Evolutionary conservation across 2,888 invertebrate species (phyloP).

Genomic region (Melinopterus prodromus): DNA sequence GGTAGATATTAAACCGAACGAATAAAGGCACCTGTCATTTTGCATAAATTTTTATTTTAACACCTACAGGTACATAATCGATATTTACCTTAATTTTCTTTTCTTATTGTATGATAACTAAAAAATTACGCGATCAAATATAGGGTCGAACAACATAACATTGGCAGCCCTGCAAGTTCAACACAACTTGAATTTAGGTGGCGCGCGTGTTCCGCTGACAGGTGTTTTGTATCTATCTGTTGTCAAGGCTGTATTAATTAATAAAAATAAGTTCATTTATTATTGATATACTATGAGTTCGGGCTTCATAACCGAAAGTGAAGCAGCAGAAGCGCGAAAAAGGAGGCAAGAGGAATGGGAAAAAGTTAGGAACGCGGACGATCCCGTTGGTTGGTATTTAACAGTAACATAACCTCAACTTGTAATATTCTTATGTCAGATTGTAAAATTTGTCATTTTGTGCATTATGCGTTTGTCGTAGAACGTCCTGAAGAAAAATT

Average conservation of each 20-base stretch:
- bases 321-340: slow-evolving; percentile 81
- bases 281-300: slow-evolving; percentile 74
- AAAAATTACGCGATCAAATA: neutral
- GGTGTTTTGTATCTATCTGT: neutral
- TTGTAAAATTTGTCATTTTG: too few species aligned
- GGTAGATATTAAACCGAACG: slow-evolving; percentile 22
- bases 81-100: neutral
- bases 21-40: neutral
- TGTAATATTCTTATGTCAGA: neutral
- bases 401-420: slow-evolving; percentile 6
- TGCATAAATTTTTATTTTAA: neutral
- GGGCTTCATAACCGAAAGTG: slow-evolving; percentile 89
- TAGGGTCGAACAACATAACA: neutral
- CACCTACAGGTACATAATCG: neutral
- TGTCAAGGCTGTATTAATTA: neutral
- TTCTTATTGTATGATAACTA: neutral
- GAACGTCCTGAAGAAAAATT: slow-evolving; percentile 79
- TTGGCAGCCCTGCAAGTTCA: neutral
- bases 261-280: neutral
- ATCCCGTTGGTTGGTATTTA: slow-evolving; percentile 77
- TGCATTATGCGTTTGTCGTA: slow-evolving; percentile 28
- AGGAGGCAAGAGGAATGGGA: slow-evolving; percentile 97
- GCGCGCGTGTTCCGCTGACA: neutral
- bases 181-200: neutral
- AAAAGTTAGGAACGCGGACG: slow-evolving; percentile 87